Percentiles rank a stretch among this genome's conserved stretches.
phyloP scores from a whole-genome alignment of 2,888 invertebrate genomes.

The Baccha elongata region DNA sequence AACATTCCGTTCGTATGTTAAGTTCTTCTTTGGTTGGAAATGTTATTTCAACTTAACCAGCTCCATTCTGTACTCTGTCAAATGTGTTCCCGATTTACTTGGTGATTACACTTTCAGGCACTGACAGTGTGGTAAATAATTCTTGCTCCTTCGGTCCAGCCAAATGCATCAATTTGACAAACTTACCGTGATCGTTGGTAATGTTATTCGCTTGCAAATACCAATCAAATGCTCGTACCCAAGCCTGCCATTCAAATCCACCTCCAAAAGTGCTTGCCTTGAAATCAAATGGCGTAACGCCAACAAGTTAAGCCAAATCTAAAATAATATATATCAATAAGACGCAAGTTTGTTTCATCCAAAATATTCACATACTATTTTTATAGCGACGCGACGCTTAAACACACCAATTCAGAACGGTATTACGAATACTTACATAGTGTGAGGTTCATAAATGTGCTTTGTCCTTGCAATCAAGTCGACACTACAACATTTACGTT shows the following conservation, averaged over 20 bases:
- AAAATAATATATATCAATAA: neutral
- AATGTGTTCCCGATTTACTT: slow-evolving; percentile 3
- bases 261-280: neutral
- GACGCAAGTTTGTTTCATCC: neutral
- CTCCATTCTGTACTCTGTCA: slow-evolving; percentile 6
- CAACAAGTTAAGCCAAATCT: slow-evolving; percentile 1
- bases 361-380: slow-evolving; percentile 1
- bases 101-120: slow-evolving; percentile 2
- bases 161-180: slow-evolving; percentile 10
- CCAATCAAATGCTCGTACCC: slow-evolving; percentile 5
- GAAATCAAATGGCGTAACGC: slow-evolving; percentile 2
- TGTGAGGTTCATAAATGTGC: slow-evolving; percentile 2
- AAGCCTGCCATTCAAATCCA: slow-evolving; percentile 1
- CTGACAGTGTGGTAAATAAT: slow-evolving; percentile 2
- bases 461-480: neutral
- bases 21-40: slow-evolving; percentile 21
- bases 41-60: neutral
- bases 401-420: neutral
- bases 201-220: slow-evolving; percentile 11
- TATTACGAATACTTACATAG: neutral
- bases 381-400: neutral
- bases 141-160: slow-evolving; percentile 5
- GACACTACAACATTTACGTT: neutral
- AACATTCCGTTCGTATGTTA: slow-evolving; percentile 21
- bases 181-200: neutral